Conservation (phyloP, 2,797 vertebrate species). For the Geotrypetes seraphini region DNA sequence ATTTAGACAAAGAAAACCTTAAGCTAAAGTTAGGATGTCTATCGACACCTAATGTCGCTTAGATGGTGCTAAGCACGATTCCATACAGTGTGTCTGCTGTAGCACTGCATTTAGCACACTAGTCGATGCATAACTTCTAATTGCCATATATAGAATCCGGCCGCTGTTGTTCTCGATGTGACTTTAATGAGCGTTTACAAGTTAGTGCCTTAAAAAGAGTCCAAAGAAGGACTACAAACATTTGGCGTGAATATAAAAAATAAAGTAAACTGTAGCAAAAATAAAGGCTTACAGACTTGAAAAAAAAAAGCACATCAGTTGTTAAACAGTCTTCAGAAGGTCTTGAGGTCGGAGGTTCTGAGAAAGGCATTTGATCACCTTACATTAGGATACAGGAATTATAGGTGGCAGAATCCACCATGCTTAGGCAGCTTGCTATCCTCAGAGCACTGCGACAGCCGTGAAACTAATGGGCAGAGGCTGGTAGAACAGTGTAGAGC, state of each 20-base stretch:
- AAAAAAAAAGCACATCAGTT: conserved; percentile 30
- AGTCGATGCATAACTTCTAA: no score
- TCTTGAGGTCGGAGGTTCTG: conserved; percentile 43
- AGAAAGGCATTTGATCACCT: conserved; percentile 67
- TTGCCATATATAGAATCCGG: no score
- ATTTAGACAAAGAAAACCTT: no score
- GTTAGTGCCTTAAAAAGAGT: conserved; percentile 48
- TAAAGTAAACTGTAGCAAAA: conserved; percentile 52
- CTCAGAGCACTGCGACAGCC: neutral
- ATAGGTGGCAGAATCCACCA: conserved; percentile 13
- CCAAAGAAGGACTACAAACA: conserved; percentile 39
- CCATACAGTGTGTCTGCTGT: no score
- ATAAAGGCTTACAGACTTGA: conserved; percentile 53
- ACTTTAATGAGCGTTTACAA: conserved; percentile 44
- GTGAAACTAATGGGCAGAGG: conserved; percentile 5
- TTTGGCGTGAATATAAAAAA: conserved; percentile 71
- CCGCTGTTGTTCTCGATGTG: conserved; percentile 38
- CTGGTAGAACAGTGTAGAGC: no score
- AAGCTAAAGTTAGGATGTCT: no score
- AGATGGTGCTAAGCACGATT: no score
- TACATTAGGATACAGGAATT: conserved; percentile 45
- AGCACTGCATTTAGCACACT: no score
- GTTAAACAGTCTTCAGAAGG: conserved; percentile 42
- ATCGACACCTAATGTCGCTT: no score
- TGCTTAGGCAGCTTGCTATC: conserved; percentile 6